Base-by-base conservation (phyloP, 2,113 vertebrate genomes). In the Saccopteryx leptura region DNA sequence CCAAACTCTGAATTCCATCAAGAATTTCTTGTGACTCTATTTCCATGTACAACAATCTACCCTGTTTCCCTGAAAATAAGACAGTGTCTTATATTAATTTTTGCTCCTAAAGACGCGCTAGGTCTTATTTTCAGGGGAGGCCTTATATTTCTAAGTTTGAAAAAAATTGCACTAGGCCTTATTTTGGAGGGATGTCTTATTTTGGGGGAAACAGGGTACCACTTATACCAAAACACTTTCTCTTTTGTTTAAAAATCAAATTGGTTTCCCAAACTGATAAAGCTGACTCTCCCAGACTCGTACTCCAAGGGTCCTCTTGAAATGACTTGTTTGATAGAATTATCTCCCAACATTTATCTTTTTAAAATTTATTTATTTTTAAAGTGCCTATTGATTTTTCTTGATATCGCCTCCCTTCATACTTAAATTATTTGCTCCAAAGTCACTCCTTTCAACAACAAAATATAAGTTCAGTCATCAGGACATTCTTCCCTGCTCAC, bases 371-470 rank as follows among this genome's bases (percentile, higher is more conserved):
- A 39, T 39, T 39, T 39, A 39, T 56, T 39, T 88, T 88, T 81
- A n/a, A 90, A 93, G 24, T 39, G 6, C 5, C 60, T n/a, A 8
- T 10, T 95, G 71, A 66, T 66, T 86, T 80, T 50, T 52, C 23
- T 13, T 72, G 11, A 23, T 24, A 21, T 56, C 18, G 69, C 33
- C 17, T 91, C 63, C 46, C 10, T 1, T 65, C 28, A 74, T 18
- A 21, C 23, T 79, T 52, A 79, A 65, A 92, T 24, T 13, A 58
- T 56, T 23, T 72, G 24, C 14, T 76, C 31, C 71, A 58, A 23
- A 78, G 78, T 66, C 61, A 89, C 63, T 94, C 50, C 58, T 96
- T 75, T 86, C 48, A 69, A 91, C 50, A 88, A 74, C 28, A 76
- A n/a, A 54, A 80, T n/a, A 86, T 26, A 50, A 26, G 24, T 54